Conservation (phyloP, 2,888 invertebrate genomes). For the Andrena camellia region DNA sequence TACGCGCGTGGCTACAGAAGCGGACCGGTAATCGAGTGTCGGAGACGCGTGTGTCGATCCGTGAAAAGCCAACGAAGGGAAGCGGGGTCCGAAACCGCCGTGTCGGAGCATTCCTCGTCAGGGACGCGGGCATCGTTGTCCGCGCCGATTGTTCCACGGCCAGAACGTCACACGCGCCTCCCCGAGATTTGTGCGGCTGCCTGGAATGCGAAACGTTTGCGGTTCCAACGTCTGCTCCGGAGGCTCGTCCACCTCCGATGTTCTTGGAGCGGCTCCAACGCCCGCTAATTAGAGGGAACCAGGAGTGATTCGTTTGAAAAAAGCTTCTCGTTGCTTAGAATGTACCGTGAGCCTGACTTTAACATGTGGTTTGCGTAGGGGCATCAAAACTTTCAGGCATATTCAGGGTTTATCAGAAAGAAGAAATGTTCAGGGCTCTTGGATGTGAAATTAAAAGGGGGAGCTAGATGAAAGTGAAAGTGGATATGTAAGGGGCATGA, state of each 20-base stretch:
- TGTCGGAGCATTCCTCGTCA: constrained; percentile 59
- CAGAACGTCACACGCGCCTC: constrained; percentile 71
- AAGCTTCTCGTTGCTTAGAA: constrained; percentile 30
- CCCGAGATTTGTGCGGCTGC: constrained; percentile 78
- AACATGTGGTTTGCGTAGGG: not conserved
- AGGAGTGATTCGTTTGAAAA: constrained; percentile 30
- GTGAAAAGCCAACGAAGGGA: constrained; percentile 63
- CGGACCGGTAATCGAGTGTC: constrained; percentile 59
- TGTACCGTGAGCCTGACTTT: not conserved
- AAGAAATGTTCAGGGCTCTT: not conserved
- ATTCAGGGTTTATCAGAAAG: not conserved
- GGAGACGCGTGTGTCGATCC: constrained; percentile 68
- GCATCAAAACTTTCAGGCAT: constrained; percentile 5
- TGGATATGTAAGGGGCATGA: too few relatives aligned
- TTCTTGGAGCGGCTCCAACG: constrained; percentile 65
- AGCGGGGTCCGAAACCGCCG: constrained; percentile 58
- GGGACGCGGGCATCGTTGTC: constrained; percentile 54
- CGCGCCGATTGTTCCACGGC: constrained; percentile 54
- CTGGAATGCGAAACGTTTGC: constrained; percentile 78
- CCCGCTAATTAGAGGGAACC: constrained; percentile 67
- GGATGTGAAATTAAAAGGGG: too few relatives aligned
- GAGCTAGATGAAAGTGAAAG: too few relatives aligned
- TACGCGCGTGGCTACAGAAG: constrained; percentile 4
- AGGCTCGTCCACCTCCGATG: constrained; percentile 41
- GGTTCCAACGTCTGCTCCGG: constrained; percentile 67